Evolutionary conservation across 2,113 vertebrate species (phyloP), one percentile per base, ranked within the genome.

Genomic region (Nibea coibor): DNA sequence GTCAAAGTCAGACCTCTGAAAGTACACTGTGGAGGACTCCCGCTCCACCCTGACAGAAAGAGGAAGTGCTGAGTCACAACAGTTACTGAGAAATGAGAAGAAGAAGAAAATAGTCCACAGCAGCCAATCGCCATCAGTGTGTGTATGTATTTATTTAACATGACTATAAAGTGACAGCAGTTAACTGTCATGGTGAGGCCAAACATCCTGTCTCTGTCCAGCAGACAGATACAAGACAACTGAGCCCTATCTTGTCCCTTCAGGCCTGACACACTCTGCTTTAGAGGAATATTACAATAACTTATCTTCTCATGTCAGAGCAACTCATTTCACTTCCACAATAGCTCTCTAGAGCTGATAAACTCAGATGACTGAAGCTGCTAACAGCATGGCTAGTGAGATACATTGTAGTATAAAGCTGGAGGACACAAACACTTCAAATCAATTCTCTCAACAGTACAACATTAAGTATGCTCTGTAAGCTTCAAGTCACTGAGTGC

Each of bases 21-120:
- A 7, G 5, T 39, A 39, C 35, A 61, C 69, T 65, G 54, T 5
- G 20, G 71, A 54, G 22, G 50, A 61, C 71, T 72, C 73, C 20
- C 73, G 39, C 86, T 69, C 77, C 67, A 68, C 90, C 86, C 87
- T 42, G 53, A 50, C 71, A 58, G 20, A 87, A 78, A 90, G 56
- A 91, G 89, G 90, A 94, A 93, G 89, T 90, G 42, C 51, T 28
- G 24, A 74, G 82, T 83, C 87, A 81, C 65, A 86, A 48, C 76
- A 80, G 22, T 35, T 74, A 57, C 58, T 19, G 39, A 85, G 53
- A 75, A 77, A 84, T 72, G 81, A 81, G 80, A 20, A 22, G 0
- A 1, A 42, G 35, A 39, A 39, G 35, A 39, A 39, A 39, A 39
- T 39, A 22, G 56, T 47, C 50, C 2, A 64, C 24, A 5, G 17